These are phyloP conservation scores for Solenopsis invicta DNA, from an alignment of 1,140 invertebrate genomes.

Conservation along the genomic window DNA sequence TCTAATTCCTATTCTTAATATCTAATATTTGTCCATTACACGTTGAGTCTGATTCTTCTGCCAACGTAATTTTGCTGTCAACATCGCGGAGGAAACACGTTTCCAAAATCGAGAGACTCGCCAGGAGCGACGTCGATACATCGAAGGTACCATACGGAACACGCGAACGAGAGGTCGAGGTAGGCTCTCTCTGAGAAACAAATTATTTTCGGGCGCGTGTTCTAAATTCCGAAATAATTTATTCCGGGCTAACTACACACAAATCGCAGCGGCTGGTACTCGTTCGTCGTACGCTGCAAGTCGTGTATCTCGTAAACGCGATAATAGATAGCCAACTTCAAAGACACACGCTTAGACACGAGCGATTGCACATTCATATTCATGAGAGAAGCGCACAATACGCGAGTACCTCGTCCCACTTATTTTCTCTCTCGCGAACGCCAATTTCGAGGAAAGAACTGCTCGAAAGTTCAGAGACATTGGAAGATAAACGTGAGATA, in stretches of 20 bases:
- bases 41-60: no score
- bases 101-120: background rate
- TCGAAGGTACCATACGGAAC: slow-evolving; percentile 43
- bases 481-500: slow-evolving; percentile 12
- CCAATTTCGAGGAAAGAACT: slow-evolving; percentile 36
- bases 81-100: background rate
- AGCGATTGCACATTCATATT: slow-evolving; percentile 66
- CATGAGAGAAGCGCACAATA: slow-evolving; percentile 41
- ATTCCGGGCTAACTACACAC: slow-evolving; percentile 23
- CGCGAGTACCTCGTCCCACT: slow-evolving; percentile 34
- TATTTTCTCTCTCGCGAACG: slow-evolving; percentile 9
- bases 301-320: slow-evolving; percentile 51
- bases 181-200: slow-evolving; percentile 52
- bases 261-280: background rate
- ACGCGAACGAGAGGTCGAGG: background rate
- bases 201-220: slow-evolving; percentile 59
- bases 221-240: slow-evolving; percentile 62
- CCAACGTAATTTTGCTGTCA: background rate
- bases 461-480: slow-evolving; percentile 40
- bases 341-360: slow-evolving; percentile 44
- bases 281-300: slow-evolving; percentile 10
- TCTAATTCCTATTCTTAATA: no score
- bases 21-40: no score
- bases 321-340: slow-evolving; percentile 64
- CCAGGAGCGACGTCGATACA: slow-evolving; percentile 1